phyloP scores from a whole-genome alignment of 1,140 invertebrate genomes.

The Procambarus clarkii region DNA sequence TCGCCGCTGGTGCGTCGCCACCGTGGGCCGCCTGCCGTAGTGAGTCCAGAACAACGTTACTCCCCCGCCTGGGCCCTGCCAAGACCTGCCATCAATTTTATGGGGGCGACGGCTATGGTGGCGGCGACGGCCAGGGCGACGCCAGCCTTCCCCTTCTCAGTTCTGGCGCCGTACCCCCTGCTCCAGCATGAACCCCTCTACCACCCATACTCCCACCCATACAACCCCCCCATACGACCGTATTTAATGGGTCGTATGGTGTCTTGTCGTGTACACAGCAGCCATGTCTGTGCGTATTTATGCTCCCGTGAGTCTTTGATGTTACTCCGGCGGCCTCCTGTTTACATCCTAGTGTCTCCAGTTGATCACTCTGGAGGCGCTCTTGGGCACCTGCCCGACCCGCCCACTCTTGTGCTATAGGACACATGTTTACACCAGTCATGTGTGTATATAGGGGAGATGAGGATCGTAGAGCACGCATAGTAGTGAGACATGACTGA shows the following conservation, averaged over 20 bases:
- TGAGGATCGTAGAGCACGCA: too few species aligned
- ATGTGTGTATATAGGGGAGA: too few species aligned
- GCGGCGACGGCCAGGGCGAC: conserved; percentile 64
- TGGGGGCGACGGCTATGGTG: conserved; percentile 57
- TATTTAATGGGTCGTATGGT: conserved; percentile 46
- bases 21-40: conserved; percentile 46
- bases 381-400: background rate
- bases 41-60: conserved; percentile 41
- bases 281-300: conserved; percentile 42
- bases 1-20: conserved; percentile 26
- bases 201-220: background rate
- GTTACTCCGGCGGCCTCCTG: background rate
- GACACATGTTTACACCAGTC: background rate
- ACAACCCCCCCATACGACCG: conserved; percentile 3
- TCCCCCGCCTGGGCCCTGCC: conserved; percentile 44
- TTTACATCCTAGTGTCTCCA: conserved; percentile 1
- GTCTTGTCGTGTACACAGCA: conserved; percentile 40
- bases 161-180: conserved; percentile 41
- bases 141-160: conserved; percentile 34
- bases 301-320: conserved; percentile 27
- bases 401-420: background rate
- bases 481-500: background rate
- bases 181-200: background rate
- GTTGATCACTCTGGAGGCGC: background rate
- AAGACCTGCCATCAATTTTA: conserved; percentile 67